Evolutionary conservation across 1,140 invertebrate species (phyloP).

Genomic region (Drosophila dunni): DNA sequence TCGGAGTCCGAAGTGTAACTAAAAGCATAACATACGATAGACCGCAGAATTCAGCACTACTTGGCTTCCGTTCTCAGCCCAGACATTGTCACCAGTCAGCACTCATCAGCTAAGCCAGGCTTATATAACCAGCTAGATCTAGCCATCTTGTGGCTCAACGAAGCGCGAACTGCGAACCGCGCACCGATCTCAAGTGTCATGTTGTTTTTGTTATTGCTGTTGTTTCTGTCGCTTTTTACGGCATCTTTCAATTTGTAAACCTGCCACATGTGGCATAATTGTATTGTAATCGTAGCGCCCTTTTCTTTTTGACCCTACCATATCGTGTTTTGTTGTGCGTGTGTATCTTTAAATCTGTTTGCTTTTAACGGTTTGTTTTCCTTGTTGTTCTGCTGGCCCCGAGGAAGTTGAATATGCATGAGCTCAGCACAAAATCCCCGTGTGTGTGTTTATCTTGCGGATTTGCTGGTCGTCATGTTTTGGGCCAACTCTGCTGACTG

Average conservation of each 20-base stretch:
- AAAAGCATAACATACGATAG: constrained; percentile 41
- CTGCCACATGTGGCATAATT: constrained; percentile 61
- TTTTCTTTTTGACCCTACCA: constrained; percentile 21
- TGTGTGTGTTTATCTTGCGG: constrained; percentile 28
- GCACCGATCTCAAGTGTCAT: constrained; percentile 54
- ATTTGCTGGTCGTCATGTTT: constrained; percentile 35
- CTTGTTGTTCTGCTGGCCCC: constrained; percentile 32
- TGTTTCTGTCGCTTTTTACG: constrained; percentile 27
- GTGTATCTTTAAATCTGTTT: constrained; percentile 41
- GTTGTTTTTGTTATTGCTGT: constrained; percentile 9
- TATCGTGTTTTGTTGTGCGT: constrained; percentile 5
- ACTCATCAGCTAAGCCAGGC: constrained; percentile 17
- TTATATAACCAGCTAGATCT: constrained; percentile 55
- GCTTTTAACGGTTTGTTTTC: constrained; percentile 17
- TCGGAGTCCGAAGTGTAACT: constrained; percentile 62
- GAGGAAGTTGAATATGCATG: constrained; percentile 37
- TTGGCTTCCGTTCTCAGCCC: constrained; percentile 62
- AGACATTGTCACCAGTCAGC: constrained; percentile 45
- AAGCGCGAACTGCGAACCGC: constrained; percentile 52
- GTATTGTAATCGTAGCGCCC: constrained; percentile 54
- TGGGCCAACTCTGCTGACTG: neutral
- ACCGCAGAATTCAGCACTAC: constrained; percentile 46
- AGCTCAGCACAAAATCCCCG: constrained; percentile 32
- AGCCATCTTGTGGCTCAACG: constrained; percentile 33
- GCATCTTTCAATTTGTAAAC: constrained; percentile 71